Evolutionary conservation across 1,140 invertebrate genomes (phyloP).

Genomic region (Arctopsyche grandis): DNA sequence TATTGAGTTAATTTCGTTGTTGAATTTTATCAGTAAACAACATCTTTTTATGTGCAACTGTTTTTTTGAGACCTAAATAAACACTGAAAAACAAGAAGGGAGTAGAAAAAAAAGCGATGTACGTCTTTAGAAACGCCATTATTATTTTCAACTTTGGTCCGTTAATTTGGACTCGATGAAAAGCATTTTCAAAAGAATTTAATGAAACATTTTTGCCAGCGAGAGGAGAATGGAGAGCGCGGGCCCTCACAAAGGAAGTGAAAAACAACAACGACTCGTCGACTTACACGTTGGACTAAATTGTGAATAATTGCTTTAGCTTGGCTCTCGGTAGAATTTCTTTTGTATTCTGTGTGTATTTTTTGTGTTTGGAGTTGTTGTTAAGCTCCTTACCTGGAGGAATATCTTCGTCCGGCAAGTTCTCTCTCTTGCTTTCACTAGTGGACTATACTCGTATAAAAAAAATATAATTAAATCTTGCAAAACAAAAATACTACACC

Average conservation of each 20-base stretch:
- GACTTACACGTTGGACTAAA: slow-evolving; percentile 43
- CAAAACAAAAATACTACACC: too few species aligned
- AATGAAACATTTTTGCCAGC: slow-evolving; percentile 32
- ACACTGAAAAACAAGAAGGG: too few species aligned
- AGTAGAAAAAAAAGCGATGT: too few species aligned
- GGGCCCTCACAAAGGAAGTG: slow-evolving; percentile 28
- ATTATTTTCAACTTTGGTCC: background rate
- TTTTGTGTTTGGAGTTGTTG: slow-evolving; percentile 13
- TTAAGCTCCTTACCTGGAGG: slow-evolving; percentile 22
- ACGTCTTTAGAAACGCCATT: too few species aligned
- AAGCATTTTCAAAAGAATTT: slow-evolving; percentile 36
- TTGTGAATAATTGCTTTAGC: slow-evolving; percentile 45
- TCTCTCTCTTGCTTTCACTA: background rate
- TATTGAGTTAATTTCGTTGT: too few species aligned
- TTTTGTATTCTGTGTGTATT: slow-evolving; percentile 17
- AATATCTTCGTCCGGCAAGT: background rate
- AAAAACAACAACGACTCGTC: slow-evolving; percentile 35
- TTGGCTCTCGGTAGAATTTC: slow-evolving; percentile 22
- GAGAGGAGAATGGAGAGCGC: background rate
- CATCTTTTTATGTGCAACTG: too few species aligned
- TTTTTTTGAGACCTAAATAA: too few species aligned
- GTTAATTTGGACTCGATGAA: slow-evolving; percentile 26
- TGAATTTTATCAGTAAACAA: too few species aligned
- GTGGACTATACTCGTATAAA: too few species aligned
- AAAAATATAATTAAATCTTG: too few species aligned